Evolutionary conservation across 2,888 invertebrate genomes (phyloP).

Genomic region (Rapana venosa): DNA sequence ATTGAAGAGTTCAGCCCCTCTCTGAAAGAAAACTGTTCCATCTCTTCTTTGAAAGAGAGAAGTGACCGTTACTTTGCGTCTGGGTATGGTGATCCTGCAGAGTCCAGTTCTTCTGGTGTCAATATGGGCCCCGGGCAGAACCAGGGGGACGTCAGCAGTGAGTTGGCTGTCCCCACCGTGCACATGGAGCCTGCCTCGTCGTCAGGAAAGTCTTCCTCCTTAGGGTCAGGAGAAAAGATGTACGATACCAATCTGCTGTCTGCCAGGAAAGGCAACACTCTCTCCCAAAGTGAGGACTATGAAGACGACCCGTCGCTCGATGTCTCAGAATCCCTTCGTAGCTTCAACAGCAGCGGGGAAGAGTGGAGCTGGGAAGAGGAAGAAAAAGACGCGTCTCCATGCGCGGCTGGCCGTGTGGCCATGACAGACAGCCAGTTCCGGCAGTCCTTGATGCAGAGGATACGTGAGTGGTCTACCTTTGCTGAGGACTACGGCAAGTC

Average conservation of each 20-base stretch:
- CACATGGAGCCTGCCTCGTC: neutral
- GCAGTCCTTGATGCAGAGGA: conserved; percentile 61
- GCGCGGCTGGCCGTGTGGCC: conserved; percentile 52
- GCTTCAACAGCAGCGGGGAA: conserved; percentile 53
- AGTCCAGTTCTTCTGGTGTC: conserved; percentile 41
- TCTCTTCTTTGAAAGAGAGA: conserved; percentile 66
- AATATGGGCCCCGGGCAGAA: neutral
- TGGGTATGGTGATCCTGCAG: conserved; percentile 24
- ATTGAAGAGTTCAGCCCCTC: conserved; percentile 55
- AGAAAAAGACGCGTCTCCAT: conserved; percentile 56
- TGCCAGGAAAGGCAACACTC: conserved; percentile 29
- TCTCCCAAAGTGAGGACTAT: conserved; percentile 38
- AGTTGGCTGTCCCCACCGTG: neutral
- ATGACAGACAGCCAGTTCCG: conserved; percentile 61
- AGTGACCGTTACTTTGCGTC: conserved; percentile 48
- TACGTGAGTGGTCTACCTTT: conserved; percentile 63
- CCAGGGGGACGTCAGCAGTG: conserved; percentile 35
- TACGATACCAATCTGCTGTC: conserved; percentile 31
- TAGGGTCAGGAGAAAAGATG: conserved; percentile 31
- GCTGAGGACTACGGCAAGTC: conserved; percentile 56
- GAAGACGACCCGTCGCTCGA: conserved; percentile 51
- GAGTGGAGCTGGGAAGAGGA: conserved; percentile 57
- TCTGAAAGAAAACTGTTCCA: conserved; percentile 69
- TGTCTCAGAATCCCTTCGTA: conserved; percentile 53
- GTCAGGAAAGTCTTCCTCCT: conserved; percentile 43